phyloP scores from a whole-genome alignment of 2,888 invertebrate species.

The Graphium colonna region DNA sequence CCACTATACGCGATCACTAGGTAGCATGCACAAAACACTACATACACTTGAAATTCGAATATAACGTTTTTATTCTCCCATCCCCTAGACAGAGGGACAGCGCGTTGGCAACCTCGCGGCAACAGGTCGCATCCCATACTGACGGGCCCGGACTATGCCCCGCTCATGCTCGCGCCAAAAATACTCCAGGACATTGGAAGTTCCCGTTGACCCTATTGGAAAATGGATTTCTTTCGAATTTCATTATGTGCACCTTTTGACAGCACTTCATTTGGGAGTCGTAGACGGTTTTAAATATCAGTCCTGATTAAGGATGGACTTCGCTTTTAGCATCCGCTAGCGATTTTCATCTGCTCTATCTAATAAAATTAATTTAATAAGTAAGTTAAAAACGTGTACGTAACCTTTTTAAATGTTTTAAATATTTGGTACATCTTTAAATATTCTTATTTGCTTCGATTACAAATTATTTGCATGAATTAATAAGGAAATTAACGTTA shows the following conservation, averaged over 20 bases:
- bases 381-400: too few relatives aligned
- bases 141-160: slow-evolving; percentile 43
- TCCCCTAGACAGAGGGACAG: slow-evolving; percentile 31
- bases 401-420: too few relatives aligned
- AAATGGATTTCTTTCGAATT: slow-evolving; percentile 63
- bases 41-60: slow-evolving; percentile 35
- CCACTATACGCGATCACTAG: slow-evolving; percentile 1
- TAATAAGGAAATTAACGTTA: too few relatives aligned
- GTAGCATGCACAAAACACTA: too few relatives aligned
- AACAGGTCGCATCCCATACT: slow-evolving; percentile 77
- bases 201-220: slow-evolving; percentile 68
- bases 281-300: neutral
- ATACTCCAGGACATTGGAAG: slow-evolving; percentile 65
- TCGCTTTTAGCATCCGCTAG: too few relatives aligned
- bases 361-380: too few relatives aligned
- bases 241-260: slow-evolving; percentile 45
- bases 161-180: slow-evolving; percentile 70
- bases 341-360: too few relatives aligned
- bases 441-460: too few relatives aligned
- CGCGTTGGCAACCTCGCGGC: slow-evolving; percentile 64
- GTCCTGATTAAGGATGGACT: neutral
- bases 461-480: too few relatives aligned
- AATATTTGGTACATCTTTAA: too few relatives aligned
- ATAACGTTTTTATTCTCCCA: slow-evolving; percentile 48
- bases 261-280: slow-evolving; percentile 2